Percentiles rank a stretch among this genome's conserved stretches.
Conservation (phyloP, 2,888 invertebrate genomes). For the Pristionchus entomophagus region DNA sequence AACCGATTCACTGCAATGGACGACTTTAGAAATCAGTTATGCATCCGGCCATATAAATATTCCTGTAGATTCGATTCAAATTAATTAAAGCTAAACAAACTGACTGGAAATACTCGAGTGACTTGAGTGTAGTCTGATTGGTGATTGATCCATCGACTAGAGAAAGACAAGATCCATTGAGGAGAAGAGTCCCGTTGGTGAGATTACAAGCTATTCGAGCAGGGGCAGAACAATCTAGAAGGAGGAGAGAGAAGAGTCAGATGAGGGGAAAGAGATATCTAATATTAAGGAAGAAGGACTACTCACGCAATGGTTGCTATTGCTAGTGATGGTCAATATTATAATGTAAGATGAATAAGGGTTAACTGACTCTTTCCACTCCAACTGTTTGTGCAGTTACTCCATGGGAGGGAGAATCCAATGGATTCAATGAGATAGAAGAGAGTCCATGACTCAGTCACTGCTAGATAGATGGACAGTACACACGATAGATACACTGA, state of each 20-base stretch:
- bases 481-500: constrained; percentile 80
- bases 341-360: not conserved
- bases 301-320: no score
- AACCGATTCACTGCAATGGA: constrained; percentile 71
- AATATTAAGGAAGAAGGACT: no score
- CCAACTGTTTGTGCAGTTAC: constrained; percentile 88
- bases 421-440: constrained; percentile 83
- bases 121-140: constrained; percentile 74
- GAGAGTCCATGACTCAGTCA: constrained; percentile 80
- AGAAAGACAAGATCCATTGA: constrained; percentile 71
- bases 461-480: constrained; percentile 80
- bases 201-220: constrained; percentile 66
- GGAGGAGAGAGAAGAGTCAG: not conserved
- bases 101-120: constrained; percentile 79
- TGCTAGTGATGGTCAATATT: no score
- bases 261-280: not conserved
- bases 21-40: not conserved
- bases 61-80: not conserved
- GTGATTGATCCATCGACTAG: constrained; percentile 46
- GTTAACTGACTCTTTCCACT: constrained; percentile 81
- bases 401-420: constrained; percentile 90
- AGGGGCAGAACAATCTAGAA: constrained; percentile 70
- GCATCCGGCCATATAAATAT: not conserved
- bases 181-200: constrained; percentile 70
- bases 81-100: constrained; percentile 35